phyloP scores from a whole-genome alignment of 2,888 invertebrate genomes.

The Euproctis similis region DNA sequence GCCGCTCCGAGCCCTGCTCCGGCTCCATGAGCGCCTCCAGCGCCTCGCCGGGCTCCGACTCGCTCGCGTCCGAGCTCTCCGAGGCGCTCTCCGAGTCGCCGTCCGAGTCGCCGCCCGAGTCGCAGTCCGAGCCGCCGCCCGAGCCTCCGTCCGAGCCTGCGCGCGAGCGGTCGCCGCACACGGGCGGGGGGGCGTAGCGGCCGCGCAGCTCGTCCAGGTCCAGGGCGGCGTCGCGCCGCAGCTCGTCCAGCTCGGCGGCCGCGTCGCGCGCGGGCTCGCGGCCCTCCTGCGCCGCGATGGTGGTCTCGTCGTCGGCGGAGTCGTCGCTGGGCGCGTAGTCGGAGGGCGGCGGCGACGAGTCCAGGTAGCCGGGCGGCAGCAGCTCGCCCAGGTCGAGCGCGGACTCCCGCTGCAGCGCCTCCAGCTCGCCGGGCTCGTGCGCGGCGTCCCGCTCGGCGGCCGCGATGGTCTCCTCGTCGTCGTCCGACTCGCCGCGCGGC shows the following conservation, averaged over 20 bases:
- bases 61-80: slow-evolving; percentile 13
- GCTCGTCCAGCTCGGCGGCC: slow-evolving; percentile 87
- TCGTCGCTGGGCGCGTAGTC: slow-evolving; percentile 83
- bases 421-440: slow-evolving; percentile 82
- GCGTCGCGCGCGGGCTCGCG: slow-evolving; percentile 84
- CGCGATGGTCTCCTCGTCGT: slow-evolving; percentile 96
- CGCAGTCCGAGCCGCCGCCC: slow-evolving; percentile 22
- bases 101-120: slow-evolving; percentile 11
- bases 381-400: slow-evolving; percentile 92
- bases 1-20: slow-evolving; percentile 59
- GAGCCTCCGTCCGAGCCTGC: slow-evolving; percentile 11
- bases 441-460: slow-evolving; percentile 84
- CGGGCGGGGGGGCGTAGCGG: slow-evolving; percentile 87
- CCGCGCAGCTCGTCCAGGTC: slow-evolving; percentile 86
- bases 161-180: slow-evolving; percentile 5
- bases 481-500: slow-evolving; percentile 82
- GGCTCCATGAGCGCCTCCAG: slow-evolving; percentile 30
- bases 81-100: slow-evolving; percentile 17
- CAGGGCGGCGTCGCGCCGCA: slow-evolving; percentile 87
- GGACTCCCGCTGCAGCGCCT: slow-evolving; percentile 90
- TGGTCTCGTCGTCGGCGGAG: slow-evolving; percentile 77
- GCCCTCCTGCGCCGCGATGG: slow-evolving; percentile 66
- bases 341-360: slow-evolving; percentile 78
- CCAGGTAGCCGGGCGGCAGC: slow-evolving; percentile 87
- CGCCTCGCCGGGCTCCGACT: slow-evolving; percentile 32